phyloP scores from a whole-genome alignment of 2,113 vertebrate genomes.

The Falco punctatus region DNA sequence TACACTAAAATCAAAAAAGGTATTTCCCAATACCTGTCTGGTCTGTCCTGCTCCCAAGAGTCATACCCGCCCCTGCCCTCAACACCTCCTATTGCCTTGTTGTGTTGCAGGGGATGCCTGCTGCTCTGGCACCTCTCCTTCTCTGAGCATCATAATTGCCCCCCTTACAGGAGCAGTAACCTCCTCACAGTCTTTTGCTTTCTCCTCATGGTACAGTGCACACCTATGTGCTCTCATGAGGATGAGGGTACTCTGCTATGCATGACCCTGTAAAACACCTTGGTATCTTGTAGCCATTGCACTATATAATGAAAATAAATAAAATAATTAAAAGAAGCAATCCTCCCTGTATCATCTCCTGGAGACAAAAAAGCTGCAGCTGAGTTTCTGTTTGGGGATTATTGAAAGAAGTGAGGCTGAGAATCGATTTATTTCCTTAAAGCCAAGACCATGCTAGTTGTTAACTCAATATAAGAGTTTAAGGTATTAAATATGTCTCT shows the following conservation, averaged over 20 bases:
- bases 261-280: background rate
- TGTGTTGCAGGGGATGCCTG: background rate
- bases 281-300: background rate
- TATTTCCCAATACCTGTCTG: background rate
- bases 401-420: conserved; percentile 62
- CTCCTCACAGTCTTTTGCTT: background rate
- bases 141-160: background rate
- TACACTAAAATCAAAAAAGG: background rate
- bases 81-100: background rate
- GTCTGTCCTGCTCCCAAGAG: background rate
- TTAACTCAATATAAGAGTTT: conserved; percentile 67
- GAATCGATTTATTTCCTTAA: conserved; percentile 65
- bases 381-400: conserved; percentile 26
- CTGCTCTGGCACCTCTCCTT: background rate
- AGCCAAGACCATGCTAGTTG: conserved; percentile 42
- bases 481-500: conserved; percentile 68
- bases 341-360: background rate
- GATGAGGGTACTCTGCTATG: background rate
- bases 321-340: background rate
- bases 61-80: background rate
- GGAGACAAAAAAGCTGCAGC: conserved; percentile 16
- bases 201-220: background rate
- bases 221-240: background rate
- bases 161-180: background rate
- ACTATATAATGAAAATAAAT: background rate